Percentiles rank a stretch among this genome's conserved stretches.
Conservation (phyloP, 2,797 vertebrate species). For the Danio aesculapii region DNA sequence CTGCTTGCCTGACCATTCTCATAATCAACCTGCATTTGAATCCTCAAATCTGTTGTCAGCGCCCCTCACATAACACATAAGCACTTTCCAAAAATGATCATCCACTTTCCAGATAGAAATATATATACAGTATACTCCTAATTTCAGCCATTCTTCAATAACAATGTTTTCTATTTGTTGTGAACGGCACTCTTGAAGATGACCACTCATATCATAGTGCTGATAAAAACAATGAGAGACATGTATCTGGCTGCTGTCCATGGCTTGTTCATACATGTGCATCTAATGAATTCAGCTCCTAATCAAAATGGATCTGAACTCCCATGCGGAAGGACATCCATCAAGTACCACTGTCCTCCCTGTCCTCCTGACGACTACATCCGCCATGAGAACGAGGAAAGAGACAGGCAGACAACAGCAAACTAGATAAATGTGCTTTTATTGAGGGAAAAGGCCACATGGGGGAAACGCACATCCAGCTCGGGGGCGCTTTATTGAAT, state of each 20-base stretch:
- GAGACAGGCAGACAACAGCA: slow-evolving; percentile 31
- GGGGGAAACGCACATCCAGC: slow-evolving; percentile 66
- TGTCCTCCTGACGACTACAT: slow-evolving; percentile 54
- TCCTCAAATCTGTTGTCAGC: too few relatives aligned
- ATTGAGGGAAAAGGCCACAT: slow-evolving; percentile 70
- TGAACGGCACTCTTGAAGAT: background rate
- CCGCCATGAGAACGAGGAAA: slow-evolving; percentile 44
- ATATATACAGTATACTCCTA: too few relatives aligned
- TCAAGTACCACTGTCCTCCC: slow-evolving; percentile 51
- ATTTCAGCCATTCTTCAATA: background rate
- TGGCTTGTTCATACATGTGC: slow-evolving; percentile 22
- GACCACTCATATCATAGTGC: background rate
- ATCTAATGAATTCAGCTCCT: slow-evolving; percentile 70
- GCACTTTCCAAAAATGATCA: background rate
- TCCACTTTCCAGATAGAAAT: background rate
- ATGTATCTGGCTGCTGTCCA: background rate
- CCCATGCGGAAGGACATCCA: slow-evolving; percentile 63
- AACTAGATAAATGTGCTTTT: slow-evolving; percentile 67
- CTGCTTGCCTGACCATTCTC: too few relatives aligned
- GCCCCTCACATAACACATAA: too few relatives aligned
- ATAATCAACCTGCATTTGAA: too few relatives aligned
- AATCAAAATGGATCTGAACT: slow-evolving; percentile 72
- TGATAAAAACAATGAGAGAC: background rate
- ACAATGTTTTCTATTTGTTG: background rate
- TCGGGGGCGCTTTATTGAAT: slow-evolving; percentile 72